These are phyloP conservation scores for Athalia rosae DNA, from an alignment of 2,888 invertebrate genomes.

Conservation along the genomic window DNA sequence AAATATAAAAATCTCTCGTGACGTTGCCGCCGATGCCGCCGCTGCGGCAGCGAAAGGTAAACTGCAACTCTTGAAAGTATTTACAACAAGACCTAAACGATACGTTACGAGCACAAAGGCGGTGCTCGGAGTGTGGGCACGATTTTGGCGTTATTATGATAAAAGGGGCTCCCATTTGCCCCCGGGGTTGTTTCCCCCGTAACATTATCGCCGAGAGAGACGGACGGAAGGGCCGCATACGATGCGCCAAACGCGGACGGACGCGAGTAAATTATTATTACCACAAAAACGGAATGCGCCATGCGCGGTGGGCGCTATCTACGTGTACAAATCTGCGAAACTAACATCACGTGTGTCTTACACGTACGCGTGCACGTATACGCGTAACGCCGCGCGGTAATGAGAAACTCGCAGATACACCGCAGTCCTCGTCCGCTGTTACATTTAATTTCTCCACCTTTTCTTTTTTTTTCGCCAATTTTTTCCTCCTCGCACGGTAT, in stretches of 20 bases:
- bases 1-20: no score
- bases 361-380: no score
- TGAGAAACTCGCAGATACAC: constrained; percentile 29
- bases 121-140: constrained; percentile 13
- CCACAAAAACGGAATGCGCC: constrained; percentile 64
- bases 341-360: not conserved
- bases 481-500: constrained; percentile 6
- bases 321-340: constrained; percentile 45
- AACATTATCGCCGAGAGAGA: constrained; percentile 6
- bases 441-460: not conserved
- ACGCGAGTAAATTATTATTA: constrained; percentile 64
- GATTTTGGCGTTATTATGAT: constrained; percentile 49
- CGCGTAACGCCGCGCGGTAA: constrained; percentile 40
- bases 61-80: constrained; percentile 14
- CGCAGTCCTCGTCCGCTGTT: not conserved
- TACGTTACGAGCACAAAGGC: not conserved
- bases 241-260: not conserved
- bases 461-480: not conserved
- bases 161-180: constrained; percentile 46
- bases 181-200: constrained; percentile 44
- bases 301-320: constrained; percentile 49
- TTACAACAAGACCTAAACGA: constrained; percentile 8
- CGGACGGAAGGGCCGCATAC: not conserved
- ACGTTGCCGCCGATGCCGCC: not conserved
- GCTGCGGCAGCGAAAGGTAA: constrained; percentile 4